These are phyloP conservation scores for Aphidius colemani DNA, from an alignment of 2,888 invertebrate species.

Conservation along the genomic window DNA sequence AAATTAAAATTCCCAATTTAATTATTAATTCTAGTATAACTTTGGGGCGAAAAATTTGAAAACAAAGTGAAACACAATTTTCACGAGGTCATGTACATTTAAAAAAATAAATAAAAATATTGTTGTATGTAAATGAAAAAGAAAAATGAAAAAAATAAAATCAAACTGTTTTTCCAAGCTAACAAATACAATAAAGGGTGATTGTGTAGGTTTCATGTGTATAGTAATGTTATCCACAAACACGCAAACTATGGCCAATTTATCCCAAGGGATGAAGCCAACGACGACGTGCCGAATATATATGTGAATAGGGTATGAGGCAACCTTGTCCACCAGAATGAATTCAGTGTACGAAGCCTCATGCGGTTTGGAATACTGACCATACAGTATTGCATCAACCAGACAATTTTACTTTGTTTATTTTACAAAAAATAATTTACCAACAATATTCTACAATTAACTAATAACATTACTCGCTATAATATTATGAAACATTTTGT, in stretches of 20 bases:
- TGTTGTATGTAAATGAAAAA: not conserved
- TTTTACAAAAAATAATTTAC: too few relatives aligned
- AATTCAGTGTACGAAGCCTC: conserved; percentile 49
- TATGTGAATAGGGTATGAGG: conserved; percentile 39
- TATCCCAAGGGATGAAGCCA: conserved; percentile 56
- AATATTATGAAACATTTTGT: too few relatives aligned
- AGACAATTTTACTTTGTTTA: too few relatives aligned
- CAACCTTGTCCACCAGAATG: conserved; percentile 55
- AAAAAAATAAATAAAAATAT: conserved; percentile 7
- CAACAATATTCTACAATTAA: too few relatives aligned
- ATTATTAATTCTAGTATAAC: too few relatives aligned
- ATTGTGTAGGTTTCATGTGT: conserved; percentile 37
- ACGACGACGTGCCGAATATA: conserved; percentile 38
- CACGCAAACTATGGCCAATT: conserved; percentile 56
- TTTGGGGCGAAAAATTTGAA: not conserved
- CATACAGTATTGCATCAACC: conserved; percentile 11
- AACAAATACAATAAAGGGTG: too few relatives aligned
- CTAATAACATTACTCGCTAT: too few relatives aligned
- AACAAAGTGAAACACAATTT: conserved; percentile 24
- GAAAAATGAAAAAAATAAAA: conserved; percentile 4
- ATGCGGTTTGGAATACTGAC: conserved; percentile 40
- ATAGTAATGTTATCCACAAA: conserved; percentile 57
- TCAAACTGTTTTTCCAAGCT: not conserved
- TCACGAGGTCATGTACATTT: conserved; percentile 23
- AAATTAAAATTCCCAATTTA: too few relatives aligned